These are phyloP conservation scores for Melanotaenia duboulayi DNA, from an alignment of 2,113 vertebrate genomes.

Conservation along the genomic window DNA sequence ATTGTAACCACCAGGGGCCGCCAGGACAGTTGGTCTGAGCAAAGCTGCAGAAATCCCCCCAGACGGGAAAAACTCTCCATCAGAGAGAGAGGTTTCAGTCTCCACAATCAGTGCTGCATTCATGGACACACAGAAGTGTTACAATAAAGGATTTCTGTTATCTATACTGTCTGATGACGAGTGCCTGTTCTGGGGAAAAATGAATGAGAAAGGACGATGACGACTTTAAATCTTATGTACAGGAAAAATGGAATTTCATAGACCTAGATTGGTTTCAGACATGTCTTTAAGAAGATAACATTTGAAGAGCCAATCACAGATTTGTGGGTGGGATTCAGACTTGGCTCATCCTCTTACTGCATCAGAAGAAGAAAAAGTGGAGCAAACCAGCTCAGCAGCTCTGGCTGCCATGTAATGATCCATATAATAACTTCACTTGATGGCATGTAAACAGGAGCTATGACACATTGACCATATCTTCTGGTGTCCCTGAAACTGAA, in stretches of 20 bases:
- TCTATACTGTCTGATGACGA: background rate
- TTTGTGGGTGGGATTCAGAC: background rate
- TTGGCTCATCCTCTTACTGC: background rate
- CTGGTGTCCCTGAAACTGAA: background rate
- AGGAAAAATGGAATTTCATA: background rate
- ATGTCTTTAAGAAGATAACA: background rate
- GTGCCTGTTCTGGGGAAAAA: background rate
- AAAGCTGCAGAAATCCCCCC: background rate
- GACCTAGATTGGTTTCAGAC: background rate
- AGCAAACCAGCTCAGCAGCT: background rate
- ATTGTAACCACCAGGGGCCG: conserved; percentile 53
- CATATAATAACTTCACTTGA: background rate
- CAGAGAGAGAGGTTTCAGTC: background rate
- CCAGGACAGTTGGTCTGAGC: conserved; percentile 14
- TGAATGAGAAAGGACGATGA: no score
- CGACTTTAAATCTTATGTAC: background rate
- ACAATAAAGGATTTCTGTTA: background rate
- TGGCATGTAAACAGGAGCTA: background rate
- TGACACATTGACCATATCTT: no score
- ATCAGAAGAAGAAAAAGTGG: background rate
- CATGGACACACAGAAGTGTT: background rate
- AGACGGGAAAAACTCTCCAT: background rate
- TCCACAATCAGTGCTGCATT: background rate
- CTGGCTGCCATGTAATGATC: no score
- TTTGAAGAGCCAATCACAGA: background rate